Evolutionary conservation across 2,888 invertebrate species (phyloP), one percentile per base, ranked within the genome.

Genomic region (Dryomyza anilis): DNA sequence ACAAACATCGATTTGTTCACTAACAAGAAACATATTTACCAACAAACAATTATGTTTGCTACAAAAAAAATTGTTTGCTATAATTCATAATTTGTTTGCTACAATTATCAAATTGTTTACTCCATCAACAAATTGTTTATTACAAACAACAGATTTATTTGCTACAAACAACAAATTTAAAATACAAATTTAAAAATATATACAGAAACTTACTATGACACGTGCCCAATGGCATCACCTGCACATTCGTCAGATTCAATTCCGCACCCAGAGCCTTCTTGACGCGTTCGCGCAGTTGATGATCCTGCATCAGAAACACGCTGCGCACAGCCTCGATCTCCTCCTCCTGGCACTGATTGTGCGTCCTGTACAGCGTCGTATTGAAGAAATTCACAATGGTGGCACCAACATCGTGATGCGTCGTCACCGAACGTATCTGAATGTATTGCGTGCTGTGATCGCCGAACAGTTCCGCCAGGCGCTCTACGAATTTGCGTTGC

Each of bases 301-400:
- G 80, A 70, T 92, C 91, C 72, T 88, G 87, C 66, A 88, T 88
- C 27, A 92, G 88, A 68, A 94, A 87, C 73, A 91, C 86, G 61
- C 87, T 87, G 65, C 93, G 87, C 0, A 95, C 84, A 60, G 87
- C 86, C 12, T 88, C 88, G 67, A 96, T 91, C 74, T 92, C 91
- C 50, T 89, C 87, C 69, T 91, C 87, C 0, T 95, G 93, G 81
- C 96, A 97, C 57, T 86, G 77, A 71, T 81, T 79, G 66, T 82
- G 76, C 3, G 72, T 64, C 65, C 79, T 80, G 55, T 75, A 76
- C 19, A 83, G 69, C 8, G 93, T 91, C 50, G 90, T 91, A 82
- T 97, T 97, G 81, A 91, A 89, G 88, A 92, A 92, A 67, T 89
- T 89, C 50, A 92, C 88, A 67, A 91, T 87, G 14, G 91, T 90